A percentile compares a stretch with the other conserved stretches of the same genome.
Conservation (phyloP, 2,888 invertebrate species). For the Hypsopygia costalis region DNA sequence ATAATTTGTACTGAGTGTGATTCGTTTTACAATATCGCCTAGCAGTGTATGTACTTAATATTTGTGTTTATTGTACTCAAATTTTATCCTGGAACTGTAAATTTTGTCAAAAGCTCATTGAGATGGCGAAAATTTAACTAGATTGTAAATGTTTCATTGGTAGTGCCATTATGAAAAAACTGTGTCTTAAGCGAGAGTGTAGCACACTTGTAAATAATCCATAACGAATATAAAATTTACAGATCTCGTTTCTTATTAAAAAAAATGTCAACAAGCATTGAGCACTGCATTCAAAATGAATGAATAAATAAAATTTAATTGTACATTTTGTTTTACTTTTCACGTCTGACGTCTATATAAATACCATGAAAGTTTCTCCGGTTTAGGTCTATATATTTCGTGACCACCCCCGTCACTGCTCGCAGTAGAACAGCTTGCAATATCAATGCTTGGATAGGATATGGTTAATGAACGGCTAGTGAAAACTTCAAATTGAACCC, state of each 20-base stretch:
- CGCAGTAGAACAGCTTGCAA: too few species aligned
- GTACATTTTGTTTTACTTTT: constrained; percentile 16
- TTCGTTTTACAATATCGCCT: not conserved
- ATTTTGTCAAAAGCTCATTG: not conserved
- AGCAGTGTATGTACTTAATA: constrained; percentile 33
- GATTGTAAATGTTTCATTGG: constrained; percentile 26
- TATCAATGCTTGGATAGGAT: too few species aligned
- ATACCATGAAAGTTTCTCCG: too few species aligned
- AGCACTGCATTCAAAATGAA: constrained; percentile 61
- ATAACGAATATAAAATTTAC: constrained; percentile 26
- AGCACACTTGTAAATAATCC: constrained; percentile 47
- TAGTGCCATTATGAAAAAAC: constrained; percentile 50
- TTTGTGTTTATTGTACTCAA: constrained; percentile 17
- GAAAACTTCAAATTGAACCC: too few species aligned
- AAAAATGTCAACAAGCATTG: constrained; percentile 59
- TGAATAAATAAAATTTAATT: constrained; percentile 59
- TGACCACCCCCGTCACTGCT: too few species aligned
- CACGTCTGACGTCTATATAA: too few species aligned
- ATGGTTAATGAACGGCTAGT: too few species aligned
- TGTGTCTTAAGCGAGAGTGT: constrained; percentile 25
- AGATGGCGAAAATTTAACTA: not conserved
- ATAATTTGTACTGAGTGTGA: not conserved
- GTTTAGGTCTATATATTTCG: too few species aligned
- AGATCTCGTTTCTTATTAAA: constrained; percentile 55
- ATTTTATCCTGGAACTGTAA: constrained; percentile 10